phyloP scores from a whole-genome alignment of 2,113 vertebrate species.

The Etia nguti region DNA sequence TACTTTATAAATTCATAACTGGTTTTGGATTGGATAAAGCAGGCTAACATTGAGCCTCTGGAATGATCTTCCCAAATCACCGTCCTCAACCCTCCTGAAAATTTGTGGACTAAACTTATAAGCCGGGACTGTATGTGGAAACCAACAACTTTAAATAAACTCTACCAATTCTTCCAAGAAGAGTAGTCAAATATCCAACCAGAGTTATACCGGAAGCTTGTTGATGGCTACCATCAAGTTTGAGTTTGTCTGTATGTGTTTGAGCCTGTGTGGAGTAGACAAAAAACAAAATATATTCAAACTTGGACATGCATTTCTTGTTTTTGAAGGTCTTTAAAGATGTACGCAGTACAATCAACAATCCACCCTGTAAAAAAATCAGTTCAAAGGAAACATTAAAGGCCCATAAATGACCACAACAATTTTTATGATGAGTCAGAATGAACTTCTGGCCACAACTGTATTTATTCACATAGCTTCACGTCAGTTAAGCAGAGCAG shows the following conservation, averaged over 20 bases:
- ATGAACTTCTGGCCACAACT: neutral
- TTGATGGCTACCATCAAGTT: rapidly evolving
- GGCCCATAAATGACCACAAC: neutral
- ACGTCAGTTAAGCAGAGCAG: neutral
- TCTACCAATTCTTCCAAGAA: neutral
- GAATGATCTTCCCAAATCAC: neutral
- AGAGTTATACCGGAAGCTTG: too few species aligned
- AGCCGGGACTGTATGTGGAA: neutral
- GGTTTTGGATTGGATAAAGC: neutral
- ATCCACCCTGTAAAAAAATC: neutral
- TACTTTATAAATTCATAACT: neutral
- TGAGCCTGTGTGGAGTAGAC: neutral
- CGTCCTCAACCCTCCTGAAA: neutral
- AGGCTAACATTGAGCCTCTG: neutral
- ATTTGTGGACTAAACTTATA: neutral
- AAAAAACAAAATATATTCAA: neutral
- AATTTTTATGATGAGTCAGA: neutral
- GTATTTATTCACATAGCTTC: neutral
- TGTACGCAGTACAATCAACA: neutral
- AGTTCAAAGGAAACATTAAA: neutral
- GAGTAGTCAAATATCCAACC: neutral
- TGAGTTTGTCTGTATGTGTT: neutral
- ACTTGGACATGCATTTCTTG: neutral
- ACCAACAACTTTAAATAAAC: neutral
- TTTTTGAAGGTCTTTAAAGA: neutral